Evolutionary conservation across 2,113 vertebrate species (phyloP).

Genomic region (Rhinopomastus cyanomelas): DNA sequence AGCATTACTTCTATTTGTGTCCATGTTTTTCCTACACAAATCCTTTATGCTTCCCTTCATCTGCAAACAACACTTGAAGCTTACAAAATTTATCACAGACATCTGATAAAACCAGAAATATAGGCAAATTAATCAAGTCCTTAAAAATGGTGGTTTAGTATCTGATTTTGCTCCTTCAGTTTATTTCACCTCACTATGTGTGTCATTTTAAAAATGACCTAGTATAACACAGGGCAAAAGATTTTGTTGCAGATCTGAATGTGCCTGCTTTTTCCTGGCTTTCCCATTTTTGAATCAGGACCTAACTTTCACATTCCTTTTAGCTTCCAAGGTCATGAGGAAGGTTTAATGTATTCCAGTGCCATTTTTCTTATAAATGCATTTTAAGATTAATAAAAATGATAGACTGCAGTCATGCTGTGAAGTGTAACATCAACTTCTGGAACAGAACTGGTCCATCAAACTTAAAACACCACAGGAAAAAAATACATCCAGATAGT

Average conservation of each 20-base stretch:
- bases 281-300: background rate
- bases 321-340: background rate
- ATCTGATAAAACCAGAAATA: background rate
- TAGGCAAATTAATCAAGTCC: background rate
- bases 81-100: background rate
- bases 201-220: background rate
- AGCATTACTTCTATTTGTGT: background rate
- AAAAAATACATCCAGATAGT: background rate
- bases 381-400: background rate
- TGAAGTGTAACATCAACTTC: background rate
- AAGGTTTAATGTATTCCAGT: background rate
- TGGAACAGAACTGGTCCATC: background rate
- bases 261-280: background rate
- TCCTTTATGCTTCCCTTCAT: background rate
- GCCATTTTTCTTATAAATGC: background rate
- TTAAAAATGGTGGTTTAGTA: background rate
- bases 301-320: background rate
- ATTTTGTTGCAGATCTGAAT: background rate
- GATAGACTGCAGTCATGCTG: background rate
- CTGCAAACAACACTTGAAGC: background rate
- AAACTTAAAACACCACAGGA: background rate
- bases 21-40: background rate
- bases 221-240: background rate
- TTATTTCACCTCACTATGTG: background rate
- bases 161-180: background rate